Evolutionary conservation across 1,140 invertebrate genomes (phyloP), one percentile per base, ranked within the genome.

Genomic region (Lasaia peninsularis): DNA sequence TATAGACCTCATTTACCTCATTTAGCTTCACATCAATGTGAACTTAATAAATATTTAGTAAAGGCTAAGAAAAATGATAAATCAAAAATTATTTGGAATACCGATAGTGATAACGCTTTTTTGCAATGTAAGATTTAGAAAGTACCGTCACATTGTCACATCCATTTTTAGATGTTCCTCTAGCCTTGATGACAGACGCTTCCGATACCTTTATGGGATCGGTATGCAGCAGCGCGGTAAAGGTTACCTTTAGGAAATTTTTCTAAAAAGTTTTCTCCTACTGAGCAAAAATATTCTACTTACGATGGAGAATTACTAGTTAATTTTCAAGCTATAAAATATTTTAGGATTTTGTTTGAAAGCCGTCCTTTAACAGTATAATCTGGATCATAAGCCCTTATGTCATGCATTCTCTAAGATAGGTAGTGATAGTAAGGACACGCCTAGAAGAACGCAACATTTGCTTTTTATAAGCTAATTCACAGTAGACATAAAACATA

Each of bases 341-440:
- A 77, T 53, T 81, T 83, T 54, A 21, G 63, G 18, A 59, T 66
- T 53, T 56, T 76, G 48, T 11, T 75, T 8, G 77, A 78, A 59
- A 71, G 70, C 8, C 55, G 62, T 11, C 34, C 16, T 71, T 49
- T 52, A 11, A 55, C 44, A n/a, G 31, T 60, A 18, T 60, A n/a
- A n/a, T 24, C 49, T 32, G 0, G 51, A 60, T n/a, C 58, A 60
- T 31, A 60, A 55, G 37, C 31, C 58, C 28, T n/a, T 60, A 7
- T 28, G 18, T 14, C 44, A 53, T 55, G 78, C 80, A 0, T 86
- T 86, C 57, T 40, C 32, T n/a, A 70, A 70, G 20, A 12, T 44
- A 60, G 12, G 11, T 28, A 60, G 34, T 34, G 55, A 53, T 21
- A 48, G 49, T 49, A 70, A 62, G 34, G 69, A 71, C 33, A 53